These are phyloP conservation scores for Syritta pipiens DNA, from an alignment of 2,888 invertebrate genomes.

Conservation along the genomic window DNA sequence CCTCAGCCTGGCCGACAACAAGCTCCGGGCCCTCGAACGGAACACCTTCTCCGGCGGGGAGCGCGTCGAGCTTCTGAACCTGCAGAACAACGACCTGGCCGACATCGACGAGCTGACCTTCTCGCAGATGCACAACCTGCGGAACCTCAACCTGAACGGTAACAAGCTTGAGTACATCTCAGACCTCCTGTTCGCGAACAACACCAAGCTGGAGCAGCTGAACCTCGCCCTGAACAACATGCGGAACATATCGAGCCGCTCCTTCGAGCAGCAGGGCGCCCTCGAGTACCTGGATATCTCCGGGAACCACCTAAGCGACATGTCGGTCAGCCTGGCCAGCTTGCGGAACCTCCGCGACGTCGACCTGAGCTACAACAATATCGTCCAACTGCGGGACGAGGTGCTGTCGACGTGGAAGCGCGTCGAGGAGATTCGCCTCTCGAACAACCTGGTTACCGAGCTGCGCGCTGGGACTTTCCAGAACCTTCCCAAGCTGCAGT, in stretches of 20 bases:
- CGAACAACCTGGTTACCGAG: slow-evolving; percentile 87
- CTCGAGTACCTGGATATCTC: slow-evolving; percentile 88
- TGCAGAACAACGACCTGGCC: slow-evolving; percentile 86
- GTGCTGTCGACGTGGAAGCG: slow-evolving; percentile 85
- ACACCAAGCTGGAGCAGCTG: slow-evolving; percentile 83
- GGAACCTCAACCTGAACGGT: slow-evolving; percentile 87
- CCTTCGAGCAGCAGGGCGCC: slow-evolving; percentile 83
- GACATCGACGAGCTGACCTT: slow-evolving; percentile 85
- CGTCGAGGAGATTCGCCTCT: slow-evolving; percentile 86
- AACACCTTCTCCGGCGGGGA: slow-evolving; percentile 85
- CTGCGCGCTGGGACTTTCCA: slow-evolving; percentile 86
- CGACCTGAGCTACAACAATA: slow-evolving; percentile 89
- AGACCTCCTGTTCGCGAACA: slow-evolving; percentile 85
- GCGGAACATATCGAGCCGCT: slow-evolving; percentile 83
- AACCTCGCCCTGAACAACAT: slow-evolving; percentile 89
- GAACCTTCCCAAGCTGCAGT: slow-evolving; percentile 85
- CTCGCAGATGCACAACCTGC: slow-evolving; percentile 82
- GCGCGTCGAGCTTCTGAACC: slow-evolving; percentile 86
- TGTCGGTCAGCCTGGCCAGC: slow-evolving; percentile 86
- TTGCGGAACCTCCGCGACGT: slow-evolving; percentile 85
- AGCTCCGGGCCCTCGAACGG: slow-evolving; percentile 85
- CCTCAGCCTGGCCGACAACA: slow-evolving; percentile 87
- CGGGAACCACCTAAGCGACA: slow-evolving; percentile 86
- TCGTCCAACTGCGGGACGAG: slow-evolving; percentile 85
- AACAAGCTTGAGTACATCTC: slow-evolving; percentile 87